Conservation (phyloP, 2,797 vertebrate genomes). For the Bradypodion pumilum region DNA sequence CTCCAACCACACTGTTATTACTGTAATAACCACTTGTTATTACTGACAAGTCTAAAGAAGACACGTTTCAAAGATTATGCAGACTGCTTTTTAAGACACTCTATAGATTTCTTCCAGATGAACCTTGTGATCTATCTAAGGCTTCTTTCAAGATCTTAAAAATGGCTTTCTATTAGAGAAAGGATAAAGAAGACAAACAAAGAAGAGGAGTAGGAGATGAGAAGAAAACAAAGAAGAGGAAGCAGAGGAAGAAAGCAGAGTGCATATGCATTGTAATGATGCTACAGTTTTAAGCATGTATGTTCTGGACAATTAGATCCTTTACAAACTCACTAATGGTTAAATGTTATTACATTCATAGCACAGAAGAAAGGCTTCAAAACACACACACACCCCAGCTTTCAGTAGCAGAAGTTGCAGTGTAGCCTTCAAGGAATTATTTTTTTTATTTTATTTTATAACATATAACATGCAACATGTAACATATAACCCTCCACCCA, state of each 20-base stretch:
- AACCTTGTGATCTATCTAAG: not conserved
- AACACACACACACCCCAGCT: too few species aligned
- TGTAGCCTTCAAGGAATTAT: too few species aligned
- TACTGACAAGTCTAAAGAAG: not conserved
- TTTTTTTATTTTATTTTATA: too few species aligned
- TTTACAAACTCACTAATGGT: not conserved
- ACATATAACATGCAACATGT: too few species aligned
- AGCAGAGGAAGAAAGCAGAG: not conserved
- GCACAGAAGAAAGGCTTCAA: not conserved
- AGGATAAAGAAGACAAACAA: too few species aligned
- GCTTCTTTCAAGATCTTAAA: not conserved
- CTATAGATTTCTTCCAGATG: not conserved
- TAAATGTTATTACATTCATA: not conserved
- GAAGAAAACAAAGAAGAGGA: conserved; percentile 1
- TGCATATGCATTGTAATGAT: conserved; percentile 21
- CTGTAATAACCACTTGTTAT: too few species aligned
- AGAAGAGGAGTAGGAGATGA: too few species aligned
- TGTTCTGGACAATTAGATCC: not conserved
- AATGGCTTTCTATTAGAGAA: not conserved
- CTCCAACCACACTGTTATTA: too few species aligned
- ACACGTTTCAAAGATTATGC: not conserved
- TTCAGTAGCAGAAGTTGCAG: not conserved
- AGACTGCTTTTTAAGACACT: not conserved
- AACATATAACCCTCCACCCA: too few species aligned
- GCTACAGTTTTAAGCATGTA: conserved; percentile 22